These are phyloP conservation scores for Drosophila melanocephala DNA, from an alignment of 2,888 invertebrate species.

Conservation along the genomic window DNA sequence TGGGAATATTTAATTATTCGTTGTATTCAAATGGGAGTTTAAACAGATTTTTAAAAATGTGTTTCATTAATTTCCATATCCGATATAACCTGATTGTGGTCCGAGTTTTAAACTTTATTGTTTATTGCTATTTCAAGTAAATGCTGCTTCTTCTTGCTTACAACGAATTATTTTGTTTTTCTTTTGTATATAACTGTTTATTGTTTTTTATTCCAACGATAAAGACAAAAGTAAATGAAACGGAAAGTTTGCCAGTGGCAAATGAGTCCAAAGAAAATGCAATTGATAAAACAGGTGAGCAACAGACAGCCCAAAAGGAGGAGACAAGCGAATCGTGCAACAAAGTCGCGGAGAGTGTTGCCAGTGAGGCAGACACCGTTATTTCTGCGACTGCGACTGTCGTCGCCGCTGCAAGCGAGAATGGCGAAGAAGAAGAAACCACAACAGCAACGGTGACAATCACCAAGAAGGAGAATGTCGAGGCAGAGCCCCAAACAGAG, in stretches of 20 bases:
- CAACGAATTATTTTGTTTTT: background rate
- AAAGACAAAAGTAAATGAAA: conserved; percentile 34
- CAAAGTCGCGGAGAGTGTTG: background rate
- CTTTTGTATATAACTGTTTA: conserved; percentile 6
- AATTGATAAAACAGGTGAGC: conserved; percentile 8
- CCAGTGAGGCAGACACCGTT: background rate
- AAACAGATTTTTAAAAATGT: background rate
- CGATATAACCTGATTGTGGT: background rate
- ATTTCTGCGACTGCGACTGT: background rate
- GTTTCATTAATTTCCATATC: background rate
- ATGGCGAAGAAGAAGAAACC: conserved; percentile 7
- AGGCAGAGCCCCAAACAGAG: background rate
- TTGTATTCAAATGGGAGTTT: background rate
- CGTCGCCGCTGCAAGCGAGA: conserved; percentile 3
- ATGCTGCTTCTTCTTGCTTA: background rate
- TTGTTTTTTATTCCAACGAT: conserved; percentile 26
- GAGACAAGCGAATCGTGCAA: background rate
- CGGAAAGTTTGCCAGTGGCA: conserved; percentile 19
- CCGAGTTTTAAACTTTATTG: background rate
- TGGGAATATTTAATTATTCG: background rate
- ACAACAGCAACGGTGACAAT: background rate
- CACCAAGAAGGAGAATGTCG: conserved; percentile 4
- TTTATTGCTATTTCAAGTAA: background rate
- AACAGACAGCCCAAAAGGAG: conserved; percentile 5
- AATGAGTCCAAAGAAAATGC: conserved; percentile 23